A percentile compares a stretch with the other conserved stretches of the same genome.
phyloP scores from a whole-genome alignment of 2,888 invertebrate genomes.

The Nineta flava region DNA sequence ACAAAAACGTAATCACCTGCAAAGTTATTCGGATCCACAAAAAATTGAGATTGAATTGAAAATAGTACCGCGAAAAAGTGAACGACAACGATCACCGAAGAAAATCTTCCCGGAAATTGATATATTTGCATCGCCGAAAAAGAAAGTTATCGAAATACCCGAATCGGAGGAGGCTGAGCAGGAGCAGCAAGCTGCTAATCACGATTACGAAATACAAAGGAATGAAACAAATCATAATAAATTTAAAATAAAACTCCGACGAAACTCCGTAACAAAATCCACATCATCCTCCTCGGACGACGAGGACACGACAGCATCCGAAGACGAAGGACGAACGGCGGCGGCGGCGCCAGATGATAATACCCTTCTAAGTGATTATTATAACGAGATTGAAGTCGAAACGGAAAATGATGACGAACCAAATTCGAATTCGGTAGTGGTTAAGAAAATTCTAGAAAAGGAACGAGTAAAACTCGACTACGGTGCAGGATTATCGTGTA shows the following conservation, averaged over 20 bases:
- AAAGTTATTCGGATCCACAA: neutral
- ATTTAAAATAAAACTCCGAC: neutral
- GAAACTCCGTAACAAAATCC: neutral
- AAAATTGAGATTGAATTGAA: slow-evolving; percentile 4
- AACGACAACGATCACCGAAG: slow-evolving; percentile 6
- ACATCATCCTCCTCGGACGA: neutral
- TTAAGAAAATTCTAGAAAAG: neutral
- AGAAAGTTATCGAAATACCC: neutral
- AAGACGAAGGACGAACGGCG: neutral
- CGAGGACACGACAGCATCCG: neutral
- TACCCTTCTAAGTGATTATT: neutral
- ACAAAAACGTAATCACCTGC: slow-evolving; percentile 4
- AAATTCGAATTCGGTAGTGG: neutral
- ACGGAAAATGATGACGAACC: neutral
- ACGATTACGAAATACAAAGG: neutral
- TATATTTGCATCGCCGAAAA: slow-evolving; percentile 4
- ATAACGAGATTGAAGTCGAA: neutral
- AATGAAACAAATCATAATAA: neutral
- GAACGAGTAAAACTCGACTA: neutral
- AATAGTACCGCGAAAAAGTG: slow-evolving; percentile 6
- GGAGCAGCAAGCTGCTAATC: neutral
- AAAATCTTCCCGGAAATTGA: slow-evolving; percentile 7
- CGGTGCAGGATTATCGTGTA: slow-evolving; percentile 2
- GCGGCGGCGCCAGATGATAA: neutral
- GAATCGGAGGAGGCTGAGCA: neutral